These are phyloP conservation scores for Caenorhabditis sp. DNA, from an alignment of 2,888 invertebrate species.

Conservation along the genomic window DNA sequence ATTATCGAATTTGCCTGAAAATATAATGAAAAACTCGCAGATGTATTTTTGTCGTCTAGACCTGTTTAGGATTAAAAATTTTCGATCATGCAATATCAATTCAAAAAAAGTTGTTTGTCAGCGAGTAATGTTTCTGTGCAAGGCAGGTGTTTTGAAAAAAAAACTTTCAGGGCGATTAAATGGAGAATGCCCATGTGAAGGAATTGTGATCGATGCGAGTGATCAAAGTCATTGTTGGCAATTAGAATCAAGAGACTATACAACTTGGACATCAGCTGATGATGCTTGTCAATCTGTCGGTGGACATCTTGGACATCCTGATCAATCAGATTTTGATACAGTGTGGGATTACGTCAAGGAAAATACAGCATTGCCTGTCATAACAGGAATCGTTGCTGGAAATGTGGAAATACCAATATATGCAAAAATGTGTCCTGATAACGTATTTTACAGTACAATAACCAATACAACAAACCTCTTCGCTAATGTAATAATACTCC, in stretches of 20 bases:
- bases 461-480: constrained; percentile 7
- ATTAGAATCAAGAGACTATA: constrained; percentile 12
- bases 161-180: not conserved
- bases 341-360: constrained; percentile 32
- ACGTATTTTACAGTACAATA: constrained; percentile 42
- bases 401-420: constrained; percentile 44
- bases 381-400: constrained; percentile 58
- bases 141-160: no score
- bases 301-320: constrained; percentile 55
- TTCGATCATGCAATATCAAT: no score
- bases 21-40: no score
- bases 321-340: not conserved
- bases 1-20: no score
- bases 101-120: no score
- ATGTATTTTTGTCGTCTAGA: no score
- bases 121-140: no score
- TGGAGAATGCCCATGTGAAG: constrained; percentile 29
- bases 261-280: constrained; percentile 51
- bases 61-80: no score
- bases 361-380: constrained; percentile 42
- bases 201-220: constrained; percentile 31
- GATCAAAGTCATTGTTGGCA: constrained; percentile 49
- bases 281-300: constrained; percentile 49
- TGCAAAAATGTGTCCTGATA: constrained; percentile 55
- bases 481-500: constrained; percentile 14